phyloP scores from a whole-genome alignment of 37 sponge, comb jelly and placozoan species.

The Aplysina aerophoba region DNA sequence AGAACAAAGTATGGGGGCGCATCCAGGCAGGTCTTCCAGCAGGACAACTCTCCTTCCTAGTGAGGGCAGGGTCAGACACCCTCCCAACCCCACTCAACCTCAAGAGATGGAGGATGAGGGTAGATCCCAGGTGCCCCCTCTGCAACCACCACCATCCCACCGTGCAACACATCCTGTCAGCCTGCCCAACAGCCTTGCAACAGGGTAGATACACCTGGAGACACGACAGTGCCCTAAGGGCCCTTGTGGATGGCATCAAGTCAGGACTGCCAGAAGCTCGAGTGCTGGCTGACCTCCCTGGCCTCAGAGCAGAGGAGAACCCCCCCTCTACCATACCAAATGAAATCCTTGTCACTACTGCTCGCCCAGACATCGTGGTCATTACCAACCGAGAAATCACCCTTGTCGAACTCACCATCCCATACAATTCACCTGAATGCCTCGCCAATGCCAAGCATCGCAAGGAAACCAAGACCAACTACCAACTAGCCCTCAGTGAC shows the following conservation, averaged over 20 bases:
- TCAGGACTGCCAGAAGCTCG: background rate
- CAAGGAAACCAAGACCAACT: slow-evolving; percentile 1
- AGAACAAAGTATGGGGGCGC: background rate
- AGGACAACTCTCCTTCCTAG: background rate
- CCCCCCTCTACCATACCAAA: background rate
- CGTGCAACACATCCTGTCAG: slow-evolving; percentile 24
- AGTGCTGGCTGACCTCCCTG: background rate
- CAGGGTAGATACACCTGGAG: slow-evolving; percentile 44
- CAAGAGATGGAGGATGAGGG: slow-evolving; percentile 22
- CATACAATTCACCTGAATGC: background rate
- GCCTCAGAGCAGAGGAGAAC: background rate
- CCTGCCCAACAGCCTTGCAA: slow-evolving; percentile 6
- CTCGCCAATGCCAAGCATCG: background rate
- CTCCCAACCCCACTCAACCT: slow-evolving; percentile 32
- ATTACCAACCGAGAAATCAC: background rate
- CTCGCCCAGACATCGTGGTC: background rate
- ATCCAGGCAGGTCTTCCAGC: background rate
- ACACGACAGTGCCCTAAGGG: slow-evolving; percentile 25
- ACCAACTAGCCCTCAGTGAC: background rate
- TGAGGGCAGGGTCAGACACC: background rate
- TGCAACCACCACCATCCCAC: background rate
- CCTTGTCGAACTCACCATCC: background rate
- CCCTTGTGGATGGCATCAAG: slow-evolving; percentile 1
- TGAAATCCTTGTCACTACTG: background rate
- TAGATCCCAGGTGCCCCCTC: background rate